phyloP scores from a whole-genome alignment of 2,113 vertebrate genomes.

The Accipiter virgatus region DNA sequence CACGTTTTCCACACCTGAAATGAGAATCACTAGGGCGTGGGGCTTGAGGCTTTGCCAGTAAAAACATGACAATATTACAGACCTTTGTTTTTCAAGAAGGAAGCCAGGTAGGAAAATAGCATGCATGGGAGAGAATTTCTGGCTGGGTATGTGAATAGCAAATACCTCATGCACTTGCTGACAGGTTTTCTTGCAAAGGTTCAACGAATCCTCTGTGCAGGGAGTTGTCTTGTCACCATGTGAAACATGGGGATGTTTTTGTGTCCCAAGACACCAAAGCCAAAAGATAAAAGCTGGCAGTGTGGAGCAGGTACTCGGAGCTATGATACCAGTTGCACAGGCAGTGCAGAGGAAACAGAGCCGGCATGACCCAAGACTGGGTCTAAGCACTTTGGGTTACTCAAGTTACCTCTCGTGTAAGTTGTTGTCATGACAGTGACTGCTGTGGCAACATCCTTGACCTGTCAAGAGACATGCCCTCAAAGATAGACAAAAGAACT shows the following conservation, averaged over 20 bases:
- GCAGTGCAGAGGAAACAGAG: not conserved
- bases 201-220: not conserved
- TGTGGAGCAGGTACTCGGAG: not conserved
- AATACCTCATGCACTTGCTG: not conserved
- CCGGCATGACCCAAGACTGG: not conserved
- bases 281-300: not conserved
- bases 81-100: not conserved
- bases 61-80: not conserved
- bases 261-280: not conserved
- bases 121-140: not conserved
- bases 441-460: not conserved
- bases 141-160: not conserved
- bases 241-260: not conserved
- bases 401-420: not conserved
- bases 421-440: not conserved
- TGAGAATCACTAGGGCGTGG: not conserved
- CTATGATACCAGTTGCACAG: accelerated
- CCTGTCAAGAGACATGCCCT: not conserved
- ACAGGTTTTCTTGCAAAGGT: not conserved
- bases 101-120: not conserved
- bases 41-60: not conserved
- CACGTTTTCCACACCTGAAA: not conserved
- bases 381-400: not conserved
- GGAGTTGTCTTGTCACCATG: not conserved
- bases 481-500: not conserved